Conservation (phyloP, 2,888 invertebrate genomes). For the Dyspetes luteomarginatus region DNA sequence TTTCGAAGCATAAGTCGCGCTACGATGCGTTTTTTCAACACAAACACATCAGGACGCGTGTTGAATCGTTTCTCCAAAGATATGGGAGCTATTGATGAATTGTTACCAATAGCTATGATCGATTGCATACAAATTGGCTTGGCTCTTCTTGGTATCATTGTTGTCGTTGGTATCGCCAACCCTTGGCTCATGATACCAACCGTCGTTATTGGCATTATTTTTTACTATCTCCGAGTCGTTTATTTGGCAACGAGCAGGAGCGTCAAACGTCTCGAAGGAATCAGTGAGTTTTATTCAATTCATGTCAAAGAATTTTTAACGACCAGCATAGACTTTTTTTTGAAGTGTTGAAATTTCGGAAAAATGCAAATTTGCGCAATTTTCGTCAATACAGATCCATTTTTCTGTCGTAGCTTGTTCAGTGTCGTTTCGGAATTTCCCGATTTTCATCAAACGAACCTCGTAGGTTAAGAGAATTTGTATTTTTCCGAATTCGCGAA, state of each 20-base stretch:
- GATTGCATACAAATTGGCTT: conserved; percentile 91
- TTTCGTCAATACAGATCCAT: no score
- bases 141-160: conserved; percentile 90
- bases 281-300: conserved; percentile 86
- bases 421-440: no score
- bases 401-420: no score
- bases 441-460: no score
- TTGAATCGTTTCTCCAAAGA: conserved; percentile 96
- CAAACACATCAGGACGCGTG: conserved; percentile 92
- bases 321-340: no score
- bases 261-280: conserved; percentile 92
- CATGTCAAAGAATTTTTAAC: conserved; percentile 7
- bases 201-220: conserved; percentile 88
- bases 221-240: conserved; percentile 90
- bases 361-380: no score
- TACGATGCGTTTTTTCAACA: conserved; percentile 94
- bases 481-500: no score
- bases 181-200: conserved; percentile 90
- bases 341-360: no score
- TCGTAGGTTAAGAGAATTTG: no score
- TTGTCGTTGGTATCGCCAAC: conserved; percentile 91
- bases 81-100: conserved; percentile 89
- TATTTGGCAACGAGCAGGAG: conserved; percentile 92
- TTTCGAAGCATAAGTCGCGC: conserved; percentile 92
- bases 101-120: conserved; percentile 86